phyloP scores from a whole-genome alignment of 1,140 invertebrate species.

The Drosophila auraria region DNA sequence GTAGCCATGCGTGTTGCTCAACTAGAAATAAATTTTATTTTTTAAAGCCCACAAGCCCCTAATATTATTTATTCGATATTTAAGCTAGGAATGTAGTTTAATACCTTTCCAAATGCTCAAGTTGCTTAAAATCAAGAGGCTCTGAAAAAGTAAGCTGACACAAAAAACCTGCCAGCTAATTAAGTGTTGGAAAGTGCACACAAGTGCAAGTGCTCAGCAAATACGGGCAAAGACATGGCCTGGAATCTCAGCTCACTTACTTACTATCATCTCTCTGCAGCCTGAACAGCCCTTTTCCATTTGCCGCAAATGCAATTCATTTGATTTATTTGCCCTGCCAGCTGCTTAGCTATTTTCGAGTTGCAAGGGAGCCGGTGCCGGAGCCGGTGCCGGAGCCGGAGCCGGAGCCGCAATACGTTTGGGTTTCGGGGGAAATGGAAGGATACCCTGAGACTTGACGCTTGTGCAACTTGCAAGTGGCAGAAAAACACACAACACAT shows the following conservation, averaged over 20 bases:
- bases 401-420: background rate
- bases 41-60: too few species aligned
- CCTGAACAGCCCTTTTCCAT: slow-evolving; percentile 11
- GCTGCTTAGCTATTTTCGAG: slow-evolving; percentile 36
- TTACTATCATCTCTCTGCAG: slow-evolving; percentile 26
- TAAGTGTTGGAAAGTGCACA: slow-evolving; percentile 13
- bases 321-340: slow-evolving; percentile 59
- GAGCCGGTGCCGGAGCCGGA: background rate
- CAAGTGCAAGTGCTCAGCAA: slow-evolving; percentile 11
- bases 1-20: too few species aligned
- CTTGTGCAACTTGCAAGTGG: background rate
- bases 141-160: too few species aligned
- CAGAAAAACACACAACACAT: slow-evolving; percentile 15
- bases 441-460: background rate
- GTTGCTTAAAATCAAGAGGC: background rate
- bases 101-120: too few species aligned
- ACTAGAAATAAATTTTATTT: too few species aligned
- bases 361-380: slow-evolving; percentile 11
- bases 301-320: slow-evolving; percentile 38
- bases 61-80: background rate
- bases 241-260: slow-evolving; percentile 16
- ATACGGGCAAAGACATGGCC: slow-evolving; percentile 3
- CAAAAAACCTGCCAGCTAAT: slow-evolving; percentile 7
- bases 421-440: background rate
- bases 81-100: too few species aligned